Percentiles rank a stretch among this genome's conserved stretches.
Evolutionary conservation across 2,888 invertebrate genomes (phyloP).

Genomic region (Luperina nickerlii): DNA sequence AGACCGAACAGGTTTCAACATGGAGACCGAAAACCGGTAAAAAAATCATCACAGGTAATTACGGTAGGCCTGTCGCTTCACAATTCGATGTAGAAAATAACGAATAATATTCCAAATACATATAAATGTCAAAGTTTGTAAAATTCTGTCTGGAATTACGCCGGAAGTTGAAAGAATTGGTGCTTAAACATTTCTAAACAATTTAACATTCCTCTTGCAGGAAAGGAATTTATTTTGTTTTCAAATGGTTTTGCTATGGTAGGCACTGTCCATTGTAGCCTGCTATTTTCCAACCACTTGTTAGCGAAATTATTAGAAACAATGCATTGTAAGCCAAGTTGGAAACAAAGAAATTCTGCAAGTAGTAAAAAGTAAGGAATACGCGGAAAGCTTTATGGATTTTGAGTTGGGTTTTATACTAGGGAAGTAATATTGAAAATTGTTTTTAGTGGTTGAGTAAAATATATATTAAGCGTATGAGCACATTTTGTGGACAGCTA

Average conservation of each 20-base stretch:
- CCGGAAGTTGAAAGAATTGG: slow-evolving; percentile 38
- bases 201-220: slow-evolving; percentile 57
- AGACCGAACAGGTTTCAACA: slow-evolving; percentile 86
- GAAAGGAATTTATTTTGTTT: slow-evolving; percentile 73
- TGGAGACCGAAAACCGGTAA: slow-evolving; percentile 86
- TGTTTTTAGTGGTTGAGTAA: slow-evolving; percentile 53
- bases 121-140: slow-evolving; percentile 15
- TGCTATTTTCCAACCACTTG: slow-evolving; percentile 79
- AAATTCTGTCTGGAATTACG: slow-evolving; percentile 19
- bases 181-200: slow-evolving; percentile 38
- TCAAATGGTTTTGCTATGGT: slow-evolving; percentile 72
- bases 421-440: slow-evolving; percentile 71
- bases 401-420: slow-evolving; percentile 69
- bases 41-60: slow-evolving; percentile 87
- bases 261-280: slow-evolving; percentile 74
- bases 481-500: not conserved
- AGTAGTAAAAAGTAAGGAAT: slow-evolving; percentile 83
- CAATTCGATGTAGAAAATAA: slow-evolving; percentile 72
- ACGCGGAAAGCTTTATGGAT: slow-evolving; percentile 76
- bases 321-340: slow-evolving; percentile 80
- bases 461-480: not conserved
- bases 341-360: slow-evolving; percentile 85
- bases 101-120: slow-evolving; percentile 37
- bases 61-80: slow-evolving; percentile 83
- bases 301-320: slow-evolving; percentile 86